Percentiles rank a stretch among this genome's conserved stretches.
Conservation (phyloP, 2,888 invertebrate genomes). For the Heteropelma amictum region DNA sequence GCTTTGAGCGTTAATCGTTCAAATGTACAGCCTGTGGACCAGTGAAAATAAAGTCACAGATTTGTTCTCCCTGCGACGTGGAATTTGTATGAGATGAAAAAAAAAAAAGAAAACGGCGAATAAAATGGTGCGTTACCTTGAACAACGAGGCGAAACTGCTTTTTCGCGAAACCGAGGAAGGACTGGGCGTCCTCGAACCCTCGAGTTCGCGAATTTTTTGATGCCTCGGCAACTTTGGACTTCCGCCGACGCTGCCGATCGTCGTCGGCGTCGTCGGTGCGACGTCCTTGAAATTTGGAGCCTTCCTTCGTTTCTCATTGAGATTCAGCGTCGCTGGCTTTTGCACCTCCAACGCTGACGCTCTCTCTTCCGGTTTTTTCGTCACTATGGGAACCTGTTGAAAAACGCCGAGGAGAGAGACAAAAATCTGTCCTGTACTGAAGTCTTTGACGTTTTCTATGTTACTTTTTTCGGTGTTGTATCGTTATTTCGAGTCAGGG, state of each 20-base stretch:
- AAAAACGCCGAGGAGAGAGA: constrained; percentile 6
- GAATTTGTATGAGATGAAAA: no score
- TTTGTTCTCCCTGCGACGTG: no score
- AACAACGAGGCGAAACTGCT: constrained; percentile 91
- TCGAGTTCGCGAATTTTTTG: constrained; percentile 75
- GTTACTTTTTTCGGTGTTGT: no score
- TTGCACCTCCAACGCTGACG: constrained; percentile 77
- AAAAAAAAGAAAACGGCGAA: no score
- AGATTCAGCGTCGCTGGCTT: constrained; percentile 84
- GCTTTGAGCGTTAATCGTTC: no score
- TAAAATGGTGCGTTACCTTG: constrained; percentile 79
- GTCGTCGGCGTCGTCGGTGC: constrained; percentile 67
- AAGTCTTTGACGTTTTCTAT: no score
- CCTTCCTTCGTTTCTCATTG: constrained; percentile 72
- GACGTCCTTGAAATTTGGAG: constrained; percentile 69
- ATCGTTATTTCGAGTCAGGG: background rate
- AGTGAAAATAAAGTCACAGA: no score
- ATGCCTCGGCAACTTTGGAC: constrained; percentile 74
- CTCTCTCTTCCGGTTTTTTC: constrained; percentile 55
- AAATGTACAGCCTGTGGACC: no score
- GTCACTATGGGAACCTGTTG: constrained; percentile 70
- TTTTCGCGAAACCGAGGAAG: constrained; percentile 85
- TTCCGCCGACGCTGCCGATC: constrained; percentile 64
- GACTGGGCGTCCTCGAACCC: constrained; percentile 83
- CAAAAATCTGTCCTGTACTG: background rate